Evolutionary conservation across 1,140 invertebrate species (phyloP).

Genomic region (Cotesia glomerata): DNA sequence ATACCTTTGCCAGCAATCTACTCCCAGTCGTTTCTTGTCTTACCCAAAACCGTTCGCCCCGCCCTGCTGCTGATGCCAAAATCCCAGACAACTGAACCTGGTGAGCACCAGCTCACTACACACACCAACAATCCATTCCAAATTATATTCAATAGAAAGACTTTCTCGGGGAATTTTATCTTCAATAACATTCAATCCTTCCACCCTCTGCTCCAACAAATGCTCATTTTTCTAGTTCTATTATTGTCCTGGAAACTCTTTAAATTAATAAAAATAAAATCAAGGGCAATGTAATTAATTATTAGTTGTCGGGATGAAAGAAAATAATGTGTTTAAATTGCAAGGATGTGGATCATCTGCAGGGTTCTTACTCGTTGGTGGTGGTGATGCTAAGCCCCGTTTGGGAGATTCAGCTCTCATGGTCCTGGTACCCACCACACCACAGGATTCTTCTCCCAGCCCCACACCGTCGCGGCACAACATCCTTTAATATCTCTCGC

Average conservation of each 20-base stretch:
- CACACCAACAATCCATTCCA: too few species aligned
- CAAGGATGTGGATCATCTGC: too few species aligned
- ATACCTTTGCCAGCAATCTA: conserved; percentile 37
- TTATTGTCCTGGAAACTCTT: too few species aligned
- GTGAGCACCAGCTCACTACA: too few species aligned
- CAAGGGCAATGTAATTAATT: neutral
- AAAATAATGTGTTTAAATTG: conserved; percentile 3
- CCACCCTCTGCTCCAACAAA: too few species aligned
- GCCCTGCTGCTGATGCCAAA: conserved; percentile 33
- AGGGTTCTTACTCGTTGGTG: neutral
- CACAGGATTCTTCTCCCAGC: conserved; percentile 44
- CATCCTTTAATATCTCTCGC: conserved; percentile 59
- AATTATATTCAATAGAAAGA: too few species aligned
- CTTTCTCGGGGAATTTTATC: too few species aligned
- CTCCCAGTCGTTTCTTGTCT: conserved; percentile 40
- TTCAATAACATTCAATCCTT: too few species aligned
- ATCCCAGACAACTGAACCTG: conserved; percentile 50
- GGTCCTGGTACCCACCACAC: conserved; percentile 48
- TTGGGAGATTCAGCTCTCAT: conserved; percentile 29
- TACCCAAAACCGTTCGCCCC: conserved; percentile 42
- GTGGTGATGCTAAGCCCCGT: conserved; percentile 4
- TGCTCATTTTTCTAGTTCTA: too few species aligned
- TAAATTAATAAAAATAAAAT: too few species aligned
- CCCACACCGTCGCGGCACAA: conserved; percentile 41
- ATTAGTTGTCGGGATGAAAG: neutral